phyloP scores from a whole-genome alignment of 2,888 invertebrate genomes.

The Glaucopsyche alexis region DNA sequence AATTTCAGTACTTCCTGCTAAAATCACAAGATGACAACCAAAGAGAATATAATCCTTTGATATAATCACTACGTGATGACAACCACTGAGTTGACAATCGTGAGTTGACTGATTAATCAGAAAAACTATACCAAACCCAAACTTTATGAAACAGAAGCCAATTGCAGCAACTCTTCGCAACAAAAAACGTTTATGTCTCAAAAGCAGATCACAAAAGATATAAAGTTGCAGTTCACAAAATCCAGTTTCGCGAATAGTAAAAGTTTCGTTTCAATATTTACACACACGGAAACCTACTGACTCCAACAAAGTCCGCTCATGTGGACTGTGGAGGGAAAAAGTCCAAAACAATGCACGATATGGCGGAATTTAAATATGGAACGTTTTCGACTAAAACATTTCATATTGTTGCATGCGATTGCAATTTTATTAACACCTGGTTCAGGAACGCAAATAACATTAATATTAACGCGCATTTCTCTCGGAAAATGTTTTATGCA shows the following conservation, averaged over 20 bases:
- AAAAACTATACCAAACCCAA: no score
- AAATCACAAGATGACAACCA: no score
- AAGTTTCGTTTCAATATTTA: slow-evolving; percentile 33
- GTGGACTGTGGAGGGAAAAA: slow-evolving; percentile 29
- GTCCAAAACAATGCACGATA: slow-evolving; percentile 31
- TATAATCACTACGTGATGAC: no score
- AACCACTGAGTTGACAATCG: no score
- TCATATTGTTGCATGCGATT: slow-evolving; percentile 21
- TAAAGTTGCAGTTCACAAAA: slow-evolving; percentile 25
- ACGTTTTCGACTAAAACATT: slow-evolving; percentile 27
- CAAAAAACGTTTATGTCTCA: slow-evolving; percentile 12
- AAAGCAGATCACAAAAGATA: slow-evolving; percentile 19
- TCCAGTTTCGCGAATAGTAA: slow-evolving; percentile 31
- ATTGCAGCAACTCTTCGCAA: not conserved
- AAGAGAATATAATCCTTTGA: no score
- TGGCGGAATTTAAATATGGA: slow-evolving; percentile 26
- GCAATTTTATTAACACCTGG: slow-evolving; percentile 27
- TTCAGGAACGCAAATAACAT: slow-evolving; percentile 2
- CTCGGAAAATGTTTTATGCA: slow-evolving; percentile 7
- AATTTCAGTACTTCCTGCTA: no score
- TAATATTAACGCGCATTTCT: slow-evolving; percentile 4
- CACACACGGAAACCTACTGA: slow-evolving; percentile 30
- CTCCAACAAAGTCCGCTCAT: slow-evolving; percentile 29
- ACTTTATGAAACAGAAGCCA: not conserved
- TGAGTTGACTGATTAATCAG: no score